These are phyloP conservation scores for Odocoileus hemionus DNA, from an alignment of 2,113 vertebrate species.

Conservation along the genomic window DNA sequence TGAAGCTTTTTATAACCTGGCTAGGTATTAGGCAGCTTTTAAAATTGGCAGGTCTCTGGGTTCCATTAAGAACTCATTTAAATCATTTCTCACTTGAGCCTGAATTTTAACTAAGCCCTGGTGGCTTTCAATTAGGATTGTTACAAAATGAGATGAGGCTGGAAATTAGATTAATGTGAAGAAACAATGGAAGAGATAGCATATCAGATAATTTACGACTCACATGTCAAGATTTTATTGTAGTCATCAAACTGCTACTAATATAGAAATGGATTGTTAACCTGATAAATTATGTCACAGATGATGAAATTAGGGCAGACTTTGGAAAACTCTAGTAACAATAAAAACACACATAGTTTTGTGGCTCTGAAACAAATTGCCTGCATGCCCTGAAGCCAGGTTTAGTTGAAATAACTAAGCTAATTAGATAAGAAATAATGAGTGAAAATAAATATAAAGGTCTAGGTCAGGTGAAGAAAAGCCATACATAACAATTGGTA, in stretches of 20 bases:
- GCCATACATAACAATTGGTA: conserved; percentile 55
- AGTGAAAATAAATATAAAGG: conserved; percentile 70
- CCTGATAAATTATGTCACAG: conserved; percentile 53
- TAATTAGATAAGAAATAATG: conserved; percentile 76
- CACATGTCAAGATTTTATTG: conserved; percentile 57
- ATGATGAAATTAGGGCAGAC: conserved; percentile 24
- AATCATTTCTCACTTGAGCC: conserved; percentile 57
- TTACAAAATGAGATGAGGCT: conserved; percentile 56
- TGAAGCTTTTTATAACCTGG: conserved; percentile 58
- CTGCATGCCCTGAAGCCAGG: conserved; percentile 59
- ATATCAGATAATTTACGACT: conserved; percentile 40
- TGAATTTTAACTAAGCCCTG: conserved; percentile 67
- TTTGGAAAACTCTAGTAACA: conserved; percentile 65
- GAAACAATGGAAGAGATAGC: conserved; percentile 45
- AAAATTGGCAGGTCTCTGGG: conserved; percentile 66
- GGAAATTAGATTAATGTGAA: conserved; percentile 61
- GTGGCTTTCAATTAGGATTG: conserved; percentile 54
- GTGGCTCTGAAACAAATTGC: conserved; percentile 68
- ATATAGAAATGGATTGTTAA: conserved; percentile 49
- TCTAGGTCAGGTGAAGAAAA: conserved; percentile 73
- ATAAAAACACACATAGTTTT: conserved; percentile 66
- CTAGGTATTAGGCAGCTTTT: conserved; percentile 50
- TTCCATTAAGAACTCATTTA: conserved; percentile 68
- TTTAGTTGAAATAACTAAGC: conserved; percentile 70
- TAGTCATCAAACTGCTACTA: conserved; percentile 54